Evolutionary conservation across 1,140 invertebrate genomes (phyloP), one percentile per base, ranked within the genome.

Genomic region (Steinernema feltiae): DNA sequence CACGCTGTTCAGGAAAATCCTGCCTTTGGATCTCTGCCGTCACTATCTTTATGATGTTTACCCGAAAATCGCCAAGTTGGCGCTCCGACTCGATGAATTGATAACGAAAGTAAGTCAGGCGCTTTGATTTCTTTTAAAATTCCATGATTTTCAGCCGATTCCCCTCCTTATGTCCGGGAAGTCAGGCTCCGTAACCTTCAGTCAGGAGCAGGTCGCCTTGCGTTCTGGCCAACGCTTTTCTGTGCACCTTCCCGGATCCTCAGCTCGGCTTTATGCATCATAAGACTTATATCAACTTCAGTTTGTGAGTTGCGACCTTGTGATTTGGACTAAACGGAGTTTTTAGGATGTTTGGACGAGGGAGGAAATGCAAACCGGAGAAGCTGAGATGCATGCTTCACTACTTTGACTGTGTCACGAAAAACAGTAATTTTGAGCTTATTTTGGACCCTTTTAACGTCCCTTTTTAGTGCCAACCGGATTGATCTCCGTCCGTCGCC

Each of bases 141-240:
- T 27, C 24, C 24, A 17, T 27, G 3, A 27, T 63, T 63, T 63
- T 63, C 41, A 63, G 79, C 90, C 92, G 15, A 90, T 95, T 84
- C 94, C 94, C 48, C 87, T 94, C 30, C 88, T 95, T 1, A 91
- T 90, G 80, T 88, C 89, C 73, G 88, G 89, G 48, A 88, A 83
- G 48, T 90, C 88, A 77, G 86, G 86, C 30, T 89, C 89, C 12
- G 86, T 93, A 1, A 91, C 90, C 71, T 85, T 93, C 21, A 93
- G 91, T 80, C 94, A 97, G 84, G 88, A 92, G 70, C 95, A 98
- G 89, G 91, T 94, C 71, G 91, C 93, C 0, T n/a, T 92, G 91
- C 84, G 87, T 98, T 35, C 86, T 98, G 75, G 94, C 94, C 0
- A 97, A 97, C 89, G 94, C 93, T 29, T 97, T 98, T 87, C 91